Evolutionary conservation across 2,113 vertebrate genomes (phyloP).

Genomic region (Nymphicus hollandicus): DNA sequence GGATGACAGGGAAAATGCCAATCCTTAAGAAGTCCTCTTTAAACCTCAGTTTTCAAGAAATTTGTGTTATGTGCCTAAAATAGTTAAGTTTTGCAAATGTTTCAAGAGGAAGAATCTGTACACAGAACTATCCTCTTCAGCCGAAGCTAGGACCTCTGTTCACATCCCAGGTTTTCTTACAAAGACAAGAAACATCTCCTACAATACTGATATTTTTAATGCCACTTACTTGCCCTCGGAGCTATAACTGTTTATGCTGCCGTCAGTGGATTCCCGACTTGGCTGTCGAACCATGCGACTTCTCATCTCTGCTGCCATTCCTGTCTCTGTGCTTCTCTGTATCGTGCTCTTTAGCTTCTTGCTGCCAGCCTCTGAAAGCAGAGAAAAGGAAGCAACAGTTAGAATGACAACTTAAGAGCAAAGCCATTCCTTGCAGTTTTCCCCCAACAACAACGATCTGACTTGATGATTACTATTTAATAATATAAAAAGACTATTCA

Average conservation of each 20-base stretch:
- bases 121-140: neutral
- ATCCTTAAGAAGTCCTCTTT: neutral
- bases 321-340: conserved; percentile 95
- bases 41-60: neutral
- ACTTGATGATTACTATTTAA: neutral
- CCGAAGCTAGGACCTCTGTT: neutral
- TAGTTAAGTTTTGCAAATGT: neutral
- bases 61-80: neutral
- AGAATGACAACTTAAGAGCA: neutral
- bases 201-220: neutral
- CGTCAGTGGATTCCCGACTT: conserved; percentile 95
- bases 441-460: neutral
- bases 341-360: conserved; percentile 95
- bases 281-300: conserved; percentile 93
- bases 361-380: conserved; percentile 84
- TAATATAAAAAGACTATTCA: neutral
- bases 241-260: conserved; percentile 96
- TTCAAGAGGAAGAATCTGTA: neutral
- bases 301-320: conserved; percentile 95
- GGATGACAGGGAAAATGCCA: neutral
- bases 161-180: neutral
- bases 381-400: neutral
- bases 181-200: neutral
- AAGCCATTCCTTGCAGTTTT: neutral
- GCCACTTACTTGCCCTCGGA: conserved; percentile 95